Base-by-base conservation (phyloP, 2,797 vertebrate species). In the Clarias laeviceps region DNA sequence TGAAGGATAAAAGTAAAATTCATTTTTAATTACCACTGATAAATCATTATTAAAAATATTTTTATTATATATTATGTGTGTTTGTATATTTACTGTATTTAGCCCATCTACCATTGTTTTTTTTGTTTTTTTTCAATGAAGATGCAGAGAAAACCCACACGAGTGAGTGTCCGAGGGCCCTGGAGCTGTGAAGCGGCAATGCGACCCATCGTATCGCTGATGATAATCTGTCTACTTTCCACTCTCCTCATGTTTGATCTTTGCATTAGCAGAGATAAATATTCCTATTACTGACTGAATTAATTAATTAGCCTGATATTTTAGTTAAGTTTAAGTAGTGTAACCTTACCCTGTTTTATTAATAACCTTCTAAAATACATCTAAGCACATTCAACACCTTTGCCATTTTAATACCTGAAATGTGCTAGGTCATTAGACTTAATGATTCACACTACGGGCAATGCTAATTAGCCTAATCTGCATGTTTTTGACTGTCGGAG, bases 231-330 rank as follows among this genome's bases (percentile, higher is more conserved):
- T 34, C 9, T 24, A 57, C 54, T 29, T 20, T 57, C 8, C 22
- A 4, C 50, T 56, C 15, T 57, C 73, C 29, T 50, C 24, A 56
- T 9, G 8, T 77, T 34, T 56, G 27, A 59, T 59, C 56, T 76
- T 76, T 57, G 27, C 54, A 22, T 77, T 24, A n/a, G 22, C 57
- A n/a, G 11, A 62, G 59, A 50, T 72, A 82, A 80, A 88, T 74
- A 84, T 83, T 82, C 45, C 45, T 66, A 17, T 37, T 77, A 1
- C 2, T 12, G 32, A 59, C 62, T 37, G 54, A 68, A 80, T 5
- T 79, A 1, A 8, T 78, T 64, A 83, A 76, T 80, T 80, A 69
- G 74, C 11, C 2, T 62, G 59, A 32, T 66, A 80, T 83, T 50
- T 66, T 24, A 69, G 29, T 64, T 22, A 27, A 66, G 65, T 66